Conservation (phyloP, 2,888 invertebrate species). For the Agrochola litura region DNA sequence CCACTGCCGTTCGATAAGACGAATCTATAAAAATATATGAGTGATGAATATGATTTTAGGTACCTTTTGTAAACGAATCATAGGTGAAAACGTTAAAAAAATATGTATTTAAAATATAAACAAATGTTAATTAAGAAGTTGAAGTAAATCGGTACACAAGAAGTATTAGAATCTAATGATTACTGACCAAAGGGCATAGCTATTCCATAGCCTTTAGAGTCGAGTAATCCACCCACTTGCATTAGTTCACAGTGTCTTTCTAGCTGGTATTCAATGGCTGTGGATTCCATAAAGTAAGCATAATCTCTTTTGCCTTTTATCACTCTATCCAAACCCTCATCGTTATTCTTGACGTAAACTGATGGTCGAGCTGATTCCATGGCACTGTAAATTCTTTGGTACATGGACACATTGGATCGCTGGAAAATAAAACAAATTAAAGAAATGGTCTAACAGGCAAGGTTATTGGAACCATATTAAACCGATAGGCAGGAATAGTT, state of each 20-base stretch:
- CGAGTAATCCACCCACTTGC: conserved; percentile 94
- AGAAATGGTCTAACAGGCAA: neutral
- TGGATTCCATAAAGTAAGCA: conserved; percentile 99
- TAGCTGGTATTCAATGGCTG: conserved; percentile 97
- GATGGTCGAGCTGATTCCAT: conserved; percentile 96
- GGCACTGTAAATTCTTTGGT: conserved; percentile 97
- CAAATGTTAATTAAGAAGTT: neutral
- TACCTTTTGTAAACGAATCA: neutral
- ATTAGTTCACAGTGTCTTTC: conserved; percentile 96
- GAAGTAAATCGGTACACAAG: neutral
- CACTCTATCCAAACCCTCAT: conserved; percentile 96
- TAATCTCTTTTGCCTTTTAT: conserved; percentile 94
- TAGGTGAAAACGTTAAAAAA: too few relatives aligned
- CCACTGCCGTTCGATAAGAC: conserved; percentile 94
- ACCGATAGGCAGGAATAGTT: neutral
- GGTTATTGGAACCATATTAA: neutral
- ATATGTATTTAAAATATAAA: neutral
- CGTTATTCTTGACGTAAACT: conserved; percentile 95
- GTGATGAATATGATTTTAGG: too few relatives aligned
- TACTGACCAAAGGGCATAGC: conserved; percentile 96
- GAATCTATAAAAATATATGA: conserved; percentile 87
- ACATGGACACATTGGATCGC: conserved; percentile 97
- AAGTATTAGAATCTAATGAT: neutral
- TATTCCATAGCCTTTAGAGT: conserved; percentile 97
- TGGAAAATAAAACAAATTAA: conserved; percentile 76